Base-by-base conservation (phyloP, 2,888 invertebrate species). In the Phalera bucephala region DNA sequence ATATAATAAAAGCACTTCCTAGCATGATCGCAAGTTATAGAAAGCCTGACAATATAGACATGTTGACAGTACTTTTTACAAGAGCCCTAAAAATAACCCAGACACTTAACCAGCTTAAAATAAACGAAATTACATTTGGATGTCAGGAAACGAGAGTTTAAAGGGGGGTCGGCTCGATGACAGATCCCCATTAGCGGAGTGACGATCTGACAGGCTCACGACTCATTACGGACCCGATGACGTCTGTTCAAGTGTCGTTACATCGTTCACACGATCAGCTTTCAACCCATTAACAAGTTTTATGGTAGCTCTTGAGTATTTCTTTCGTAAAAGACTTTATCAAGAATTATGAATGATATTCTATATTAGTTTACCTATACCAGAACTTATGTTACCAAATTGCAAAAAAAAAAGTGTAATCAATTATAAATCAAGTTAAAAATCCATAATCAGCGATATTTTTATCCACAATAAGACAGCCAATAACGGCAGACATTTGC, bases 181-280 rank as follows among this genome's bases (percentile, higher is more conserved):
- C 83, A 80, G 77, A 80, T 69, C 67, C 76, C 81, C 79, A 88
- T 88, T 87, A 87, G 71, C 57, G 60, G 64, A 63, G 83, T 84
- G 86, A 82, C 74, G 82, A 85, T 72, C 71, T 75, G 83, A 84
- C 78, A 74, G 72, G 66, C 73, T 70, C 71, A 69, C 71, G 66
- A 76, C 64, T 64, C 56, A 62, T 72, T 65, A 63, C 52, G 53
- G 53, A 60, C 52, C 33, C 33, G 76, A 65, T 63, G 72, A 80
- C 72, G 72, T 66, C 67, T 45, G 65, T 72, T 55, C 54, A 64
- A 55, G 63, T 64, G 4, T 59, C 57, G 65, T 74, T 66, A 63
- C 45, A 54, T 62, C 57, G 61, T 79, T 85, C 82, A 75, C 83
- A 85, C 81, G 80, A 69, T 63, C 63, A 52, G 54, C 71, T 74